Conservation (phyloP, 2,797 vertebrate genomes). For the Coilia nasus region DNA sequence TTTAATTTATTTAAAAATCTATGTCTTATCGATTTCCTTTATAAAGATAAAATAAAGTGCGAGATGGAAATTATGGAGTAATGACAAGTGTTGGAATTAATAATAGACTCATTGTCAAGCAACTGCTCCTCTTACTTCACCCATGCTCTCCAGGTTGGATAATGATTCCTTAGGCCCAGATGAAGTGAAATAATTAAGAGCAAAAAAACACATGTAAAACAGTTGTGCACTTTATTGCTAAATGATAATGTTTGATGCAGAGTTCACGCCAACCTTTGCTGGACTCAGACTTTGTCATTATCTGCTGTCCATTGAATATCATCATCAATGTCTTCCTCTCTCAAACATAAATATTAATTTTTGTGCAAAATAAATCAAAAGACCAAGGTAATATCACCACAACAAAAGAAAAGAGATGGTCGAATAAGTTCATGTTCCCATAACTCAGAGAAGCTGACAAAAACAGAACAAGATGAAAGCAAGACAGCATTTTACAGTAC, state of each 20-base stretch:
- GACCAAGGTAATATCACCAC: slow-evolving; percentile 44
- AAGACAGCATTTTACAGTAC: slow-evolving; percentile 40
- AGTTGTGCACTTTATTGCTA: slow-evolving; percentile 54
- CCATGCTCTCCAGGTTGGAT: not conserved
- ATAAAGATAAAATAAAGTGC: not conserved
- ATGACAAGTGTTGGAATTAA: not conserved
- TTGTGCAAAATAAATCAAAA: slow-evolving; percentile 35
- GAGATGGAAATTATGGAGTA: not conserved
- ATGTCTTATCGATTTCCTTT: slow-evolving; percentile 10
- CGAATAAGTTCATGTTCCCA: not conserved
- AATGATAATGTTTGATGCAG: slow-evolving; percentile 44
- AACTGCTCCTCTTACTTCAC: not conserved
- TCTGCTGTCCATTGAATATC: slow-evolving; percentile 10
- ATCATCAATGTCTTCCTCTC: slow-evolving; percentile 8
- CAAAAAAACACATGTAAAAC: slow-evolving; percentile 22
- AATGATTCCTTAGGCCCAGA: not conserved
- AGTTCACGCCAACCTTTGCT: slow-evolving; percentile 18
- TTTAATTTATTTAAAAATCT: slow-evolving; percentile 12
- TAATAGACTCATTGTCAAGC: not conserved
- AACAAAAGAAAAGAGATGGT: slow-evolving; percentile 29
- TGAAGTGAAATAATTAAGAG: slow-evolving; percentile 16
- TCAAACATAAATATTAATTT: slow-evolving; percentile 24
- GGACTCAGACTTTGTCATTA: slow-evolving; percentile 15
- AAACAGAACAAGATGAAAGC: slow-evolving; percentile 1
- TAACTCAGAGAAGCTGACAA: slow-evolving; percentile 9